Conservation (phyloP, 2,888 invertebrate genomes). For the Drosophila limbata region DNA sequence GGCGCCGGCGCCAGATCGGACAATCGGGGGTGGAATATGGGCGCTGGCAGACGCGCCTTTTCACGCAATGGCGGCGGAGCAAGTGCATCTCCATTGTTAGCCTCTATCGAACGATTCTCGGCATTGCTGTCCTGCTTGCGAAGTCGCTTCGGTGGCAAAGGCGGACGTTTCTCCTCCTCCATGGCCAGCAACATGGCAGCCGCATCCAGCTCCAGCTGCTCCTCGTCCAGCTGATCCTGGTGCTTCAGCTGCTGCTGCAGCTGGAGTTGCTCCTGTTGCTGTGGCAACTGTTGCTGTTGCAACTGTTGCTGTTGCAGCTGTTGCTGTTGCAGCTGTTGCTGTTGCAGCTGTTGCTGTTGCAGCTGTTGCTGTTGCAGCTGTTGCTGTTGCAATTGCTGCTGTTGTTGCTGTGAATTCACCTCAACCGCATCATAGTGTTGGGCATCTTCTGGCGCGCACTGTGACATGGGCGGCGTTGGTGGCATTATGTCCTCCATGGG, state of each 20-base stretch:
- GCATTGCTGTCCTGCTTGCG: slow-evolving; percentile 86
- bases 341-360: slow-evolving; percentile 1
- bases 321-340: slow-evolving; percentile 82
- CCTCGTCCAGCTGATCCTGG: slow-evolving; percentile 14
- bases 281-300: slow-evolving; percentile 13
- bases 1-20: slow-evolving; percentile 85
- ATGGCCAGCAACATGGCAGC: slow-evolving; percentile 40
- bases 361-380: slow-evolving; percentile 20
- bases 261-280: too few relatives aligned
- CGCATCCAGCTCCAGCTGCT: slow-evolving; percentile 34
- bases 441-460: slow-evolving; percentile 84
- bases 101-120: slow-evolving; percentile 82
- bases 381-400: slow-evolving; percentile 77
- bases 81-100: slow-evolving; percentile 51
- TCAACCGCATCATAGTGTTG: slow-evolving; percentile 85
- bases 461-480: slow-evolving; percentile 83
- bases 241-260: background rate
- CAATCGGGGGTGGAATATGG: slow-evolving; percentile 83
- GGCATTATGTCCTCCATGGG: slow-evolving; percentile 87
- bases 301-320: slow-evolving; percentile 16
- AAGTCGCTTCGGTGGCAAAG: slow-evolving; percentile 92
- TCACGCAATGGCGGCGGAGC: slow-evolving; percentile 34
- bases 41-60: slow-evolving; percentile 70
- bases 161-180: slow-evolving; percentile 89
- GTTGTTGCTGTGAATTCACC: slow-evolving; percentile 82